These are phyloP conservation scores for Danaus plexippus DNA, from an alignment of 1,140 invertebrate species.

Conservation along the genomic window DNA sequence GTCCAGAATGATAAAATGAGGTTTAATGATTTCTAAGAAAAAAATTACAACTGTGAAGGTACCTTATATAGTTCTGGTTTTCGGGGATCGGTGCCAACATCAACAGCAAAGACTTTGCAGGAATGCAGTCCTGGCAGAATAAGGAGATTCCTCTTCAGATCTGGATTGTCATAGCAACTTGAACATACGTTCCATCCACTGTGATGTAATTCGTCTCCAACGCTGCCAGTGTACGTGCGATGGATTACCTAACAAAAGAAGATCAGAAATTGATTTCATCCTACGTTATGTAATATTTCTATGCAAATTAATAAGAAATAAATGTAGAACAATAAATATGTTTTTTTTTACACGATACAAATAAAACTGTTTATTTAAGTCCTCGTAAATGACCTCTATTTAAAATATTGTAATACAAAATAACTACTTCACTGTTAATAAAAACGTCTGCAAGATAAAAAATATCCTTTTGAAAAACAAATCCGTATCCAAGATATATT, in stretches of 20 bases:
- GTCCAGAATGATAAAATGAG: too few relatives aligned
- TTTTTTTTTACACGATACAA: too few relatives aligned
- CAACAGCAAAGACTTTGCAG: slow-evolving; percentile 89
- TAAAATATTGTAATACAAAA: too few relatives aligned
- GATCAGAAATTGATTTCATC: background rate
- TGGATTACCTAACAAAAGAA: slow-evolving; percentile 83
- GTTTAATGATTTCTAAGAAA: too few relatives aligned
- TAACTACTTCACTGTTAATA: too few relatives aligned
- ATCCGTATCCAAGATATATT: slow-evolving; percentile 23
- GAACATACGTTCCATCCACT: slow-evolving; percentile 97
- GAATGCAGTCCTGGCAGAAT: slow-evolving; percentile 88
- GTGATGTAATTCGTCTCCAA: slow-evolving; percentile 94
- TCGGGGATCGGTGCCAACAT: slow-evolving; percentile 80
- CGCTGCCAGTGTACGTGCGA: slow-evolving; percentile 82
- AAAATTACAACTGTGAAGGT: slow-evolving; percentile 5
- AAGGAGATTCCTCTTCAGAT: slow-evolving; percentile 81
- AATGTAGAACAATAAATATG: too few relatives aligned
- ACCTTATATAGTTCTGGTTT: slow-evolving; percentile 73
- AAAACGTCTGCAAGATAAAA: too few relatives aligned
- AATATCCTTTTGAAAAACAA: slow-evolving; percentile 8
- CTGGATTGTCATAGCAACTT: slow-evolving; percentile 82
- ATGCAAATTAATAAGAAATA: too few relatives aligned
- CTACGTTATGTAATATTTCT: too few relatives aligned
- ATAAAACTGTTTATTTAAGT: too few relatives aligned
- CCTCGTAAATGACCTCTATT: too few relatives aligned